Evolutionary conservation across 2,113 vertebrate genomes (phyloP).

Genomic region (Phylloscopus trochiloides): DNA sequence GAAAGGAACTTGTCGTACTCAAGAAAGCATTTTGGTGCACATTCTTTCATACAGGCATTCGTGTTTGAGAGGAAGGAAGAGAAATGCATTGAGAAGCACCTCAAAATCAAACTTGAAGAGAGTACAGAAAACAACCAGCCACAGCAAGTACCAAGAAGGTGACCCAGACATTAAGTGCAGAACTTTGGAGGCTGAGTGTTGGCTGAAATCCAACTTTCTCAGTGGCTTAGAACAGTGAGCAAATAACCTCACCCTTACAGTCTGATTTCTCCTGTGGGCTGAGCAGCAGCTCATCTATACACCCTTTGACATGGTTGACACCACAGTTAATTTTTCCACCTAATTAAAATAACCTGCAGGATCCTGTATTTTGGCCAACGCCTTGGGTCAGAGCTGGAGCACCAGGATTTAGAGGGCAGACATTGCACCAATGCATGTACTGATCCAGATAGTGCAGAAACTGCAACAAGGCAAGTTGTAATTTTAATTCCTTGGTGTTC

Average conservation of each 20-base stretch:
- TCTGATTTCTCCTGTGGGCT: neutral
- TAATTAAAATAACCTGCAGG: neutral
- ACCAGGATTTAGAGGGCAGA: neutral
- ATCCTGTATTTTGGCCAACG: neutral
- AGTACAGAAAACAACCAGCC: neutral
- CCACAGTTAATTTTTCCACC: neutral
- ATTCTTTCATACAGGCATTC: rapidly evolving
- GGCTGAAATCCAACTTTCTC: neutral
- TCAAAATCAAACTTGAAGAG: neutral
- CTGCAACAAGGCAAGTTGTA: neutral
- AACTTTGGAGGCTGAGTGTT: neutral
- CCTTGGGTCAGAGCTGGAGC: neutral
- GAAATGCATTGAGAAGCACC: neutral
- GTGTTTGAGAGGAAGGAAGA: neutral
- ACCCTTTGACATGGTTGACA: neutral
- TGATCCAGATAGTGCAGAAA: neutral
- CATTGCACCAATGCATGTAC: neutral
- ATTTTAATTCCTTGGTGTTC: neutral
- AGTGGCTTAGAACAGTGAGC: neutral
- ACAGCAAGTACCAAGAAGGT: neutral
- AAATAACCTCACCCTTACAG: neutral
- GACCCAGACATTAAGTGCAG: rapidly evolving
- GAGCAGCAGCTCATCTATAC: neutral
- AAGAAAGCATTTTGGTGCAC: neutral
- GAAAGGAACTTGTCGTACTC: neutral